Percentiles rank a stretch among this genome's conserved stretches.
These are phyloP conservation scores for Troides helena DNA, from an alignment of 2,888 invertebrate genomes.

Conservation along the genomic window DNA sequence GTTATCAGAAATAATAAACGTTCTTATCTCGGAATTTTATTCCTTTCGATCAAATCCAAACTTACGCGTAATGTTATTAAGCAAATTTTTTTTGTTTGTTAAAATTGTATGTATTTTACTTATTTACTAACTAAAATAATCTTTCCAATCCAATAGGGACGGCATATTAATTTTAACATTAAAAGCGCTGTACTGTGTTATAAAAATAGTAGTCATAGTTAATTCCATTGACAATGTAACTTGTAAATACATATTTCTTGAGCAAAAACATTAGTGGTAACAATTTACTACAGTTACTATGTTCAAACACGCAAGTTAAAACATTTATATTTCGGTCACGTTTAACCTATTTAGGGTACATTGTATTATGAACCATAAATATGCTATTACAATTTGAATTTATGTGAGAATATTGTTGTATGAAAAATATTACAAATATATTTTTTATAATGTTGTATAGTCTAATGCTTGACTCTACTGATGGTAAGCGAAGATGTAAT, in stretches of 20 bases:
- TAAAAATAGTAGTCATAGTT: neutral
- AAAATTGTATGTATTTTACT: no score
- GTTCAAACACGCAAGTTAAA: slow-evolving; percentile 3
- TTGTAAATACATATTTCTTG: neutral
- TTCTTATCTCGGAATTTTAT: no score
- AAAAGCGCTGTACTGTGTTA: neutral
- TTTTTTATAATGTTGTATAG: no score
- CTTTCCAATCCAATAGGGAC: no score
- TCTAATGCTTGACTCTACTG: no score
- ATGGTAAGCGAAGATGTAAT: no score
- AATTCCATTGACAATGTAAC: neutral
- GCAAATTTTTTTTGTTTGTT: no score
- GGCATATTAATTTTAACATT: neutral
- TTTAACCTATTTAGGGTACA: slow-evolving; percentile 15
- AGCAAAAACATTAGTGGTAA: neutral
- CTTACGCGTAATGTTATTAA: no score
- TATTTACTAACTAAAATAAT: no score
- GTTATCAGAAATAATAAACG: no score
- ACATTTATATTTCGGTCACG: slow-evolving; percentile 20
- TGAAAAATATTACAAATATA: neutral
- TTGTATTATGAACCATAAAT: slow-evolving; percentile 10
- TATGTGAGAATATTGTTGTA: neutral
- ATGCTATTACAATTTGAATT: slow-evolving; percentile 1
- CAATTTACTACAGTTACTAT: slow-evolving; percentile 7
- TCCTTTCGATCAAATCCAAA: no score